Conservation (phyloP, 1,140 invertebrate species). For the Colletes gigas region DNA sequence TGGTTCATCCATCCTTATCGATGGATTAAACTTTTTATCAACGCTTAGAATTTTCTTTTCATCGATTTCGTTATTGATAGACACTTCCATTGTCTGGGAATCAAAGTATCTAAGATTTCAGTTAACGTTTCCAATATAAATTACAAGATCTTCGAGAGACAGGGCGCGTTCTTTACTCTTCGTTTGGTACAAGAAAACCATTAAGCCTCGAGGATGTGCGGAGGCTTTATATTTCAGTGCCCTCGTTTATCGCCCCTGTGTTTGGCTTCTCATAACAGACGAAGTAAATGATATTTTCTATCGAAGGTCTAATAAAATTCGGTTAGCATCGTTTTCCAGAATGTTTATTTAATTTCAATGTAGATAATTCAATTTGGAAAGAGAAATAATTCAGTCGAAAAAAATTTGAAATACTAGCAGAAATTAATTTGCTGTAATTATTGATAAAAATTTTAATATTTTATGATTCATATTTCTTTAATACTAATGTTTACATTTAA, state of each 20-base stretch:
- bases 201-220: constrained; percentile 47
- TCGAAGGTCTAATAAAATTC: not conserved
- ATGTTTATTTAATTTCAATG: not conserved
- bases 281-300: constrained; percentile 17
- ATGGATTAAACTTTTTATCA: constrained; percentile 52
- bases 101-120: constrained; percentile 59
- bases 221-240: constrained; percentile 45
- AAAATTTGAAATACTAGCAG: too few relatives aligned
- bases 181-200: not conserved
- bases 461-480: too few relatives aligned
- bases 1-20: constrained; percentile 22
- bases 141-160: constrained; percentile 29
- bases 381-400: too few relatives aligned
- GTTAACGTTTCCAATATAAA: constrained; percentile 58
- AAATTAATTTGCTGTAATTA: too few relatives aligned
- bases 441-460: too few relatives aligned
- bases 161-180: constrained; percentile 44
- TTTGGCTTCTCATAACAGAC: constrained; percentile 36
- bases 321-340: not conserved
- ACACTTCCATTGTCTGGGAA: constrained; percentile 28
- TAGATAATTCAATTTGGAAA: too few relatives aligned
- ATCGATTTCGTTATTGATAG: constrained; percentile 30
- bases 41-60: constrained; percentile 16
- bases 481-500: too few relatives aligned
- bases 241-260: constrained; percentile 16